Base-by-base conservation (phyloP, 2,113 vertebrate genomes). In the Bagarius yarrelli region DNA sequence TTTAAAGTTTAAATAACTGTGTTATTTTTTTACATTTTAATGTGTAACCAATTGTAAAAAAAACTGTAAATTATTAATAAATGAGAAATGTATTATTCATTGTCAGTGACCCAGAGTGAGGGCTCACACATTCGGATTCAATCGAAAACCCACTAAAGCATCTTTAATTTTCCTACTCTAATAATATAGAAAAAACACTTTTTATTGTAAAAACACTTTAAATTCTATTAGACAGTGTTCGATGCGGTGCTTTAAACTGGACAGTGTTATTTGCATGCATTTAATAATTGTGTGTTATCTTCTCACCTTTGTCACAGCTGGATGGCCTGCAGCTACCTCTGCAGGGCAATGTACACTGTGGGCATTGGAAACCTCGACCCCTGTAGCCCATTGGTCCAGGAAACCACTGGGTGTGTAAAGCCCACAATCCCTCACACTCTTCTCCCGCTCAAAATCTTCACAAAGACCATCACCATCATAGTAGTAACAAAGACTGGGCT, bases 401-500 rank as follows among this genome's bases (percentile, higher is more conserved):
- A 96, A 98, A 27, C 97, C 98, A 56, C 91, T 95, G 80, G 98
- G 98, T 0, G 97, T 98, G 89, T 97, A 99, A 67, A 99, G 94
- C 0, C 98, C 98, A 56, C 98, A 99, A 90, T 99, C 98, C 79
- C 95, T 95, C 84, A 98, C 95, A 72, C 97, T 96, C 2, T 94
- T 96, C 92, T 96, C 95, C 63, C 93, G 93, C 85, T 99, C 98
- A 87, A 99, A 99, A 81, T 99, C 98, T 83, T 99, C 98, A 60
- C 98, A 99, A 60, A 98, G 92, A 1, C 98, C 98, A 15, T 99
- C 98, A 0, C 98, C 98, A 0, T 98, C 97, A 0, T 98, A 98
- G 91, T 96, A 98, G 84, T 99, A 99, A 85, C 98, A 99, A 81
- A 95, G 92, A 89, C 96, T 99, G 57, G 98, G 97, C 76, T 97